Evolutionary conservation across 1,140 invertebrate species (phyloP).

Genomic region (Hormaphis cornu): DNA sequence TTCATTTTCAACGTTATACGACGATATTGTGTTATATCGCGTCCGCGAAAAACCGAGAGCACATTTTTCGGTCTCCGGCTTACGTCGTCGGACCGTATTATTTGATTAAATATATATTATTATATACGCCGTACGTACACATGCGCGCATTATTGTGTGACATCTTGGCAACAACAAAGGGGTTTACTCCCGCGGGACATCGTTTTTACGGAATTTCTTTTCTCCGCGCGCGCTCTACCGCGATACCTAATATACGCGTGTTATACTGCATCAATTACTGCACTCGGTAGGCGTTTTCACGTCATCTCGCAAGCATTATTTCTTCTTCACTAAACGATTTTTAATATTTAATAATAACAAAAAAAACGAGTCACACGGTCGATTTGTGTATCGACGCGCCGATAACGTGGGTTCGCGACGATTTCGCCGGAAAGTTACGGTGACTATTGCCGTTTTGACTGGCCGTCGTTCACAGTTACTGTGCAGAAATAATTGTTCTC

Average conservation of each 20-base stretch:
- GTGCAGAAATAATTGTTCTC: no score
- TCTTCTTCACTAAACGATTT: no score
- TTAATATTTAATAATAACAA: no score
- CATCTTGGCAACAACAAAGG: constrained; percentile 29
- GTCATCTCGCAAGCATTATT: neutral
- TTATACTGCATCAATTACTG: neutral
- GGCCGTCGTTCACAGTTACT: no score
- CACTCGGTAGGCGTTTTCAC: neutral
- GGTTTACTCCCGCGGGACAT: constrained; percentile 15
- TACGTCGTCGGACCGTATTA: constrained; percentile 17
- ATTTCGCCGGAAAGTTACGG: no score
- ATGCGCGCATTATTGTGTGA: neutral
- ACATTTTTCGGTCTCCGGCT: neutral
- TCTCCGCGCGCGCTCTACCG: neutral
- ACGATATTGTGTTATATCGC: no score
- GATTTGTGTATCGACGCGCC: no score
- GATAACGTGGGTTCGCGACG: no score
- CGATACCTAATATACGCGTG: neutral
- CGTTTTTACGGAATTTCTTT: neutral
- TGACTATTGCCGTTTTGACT: no score
- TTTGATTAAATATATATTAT: constrained; percentile 31
- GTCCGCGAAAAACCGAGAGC: neutral
- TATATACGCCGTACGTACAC: no score
- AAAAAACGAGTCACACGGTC: no score
- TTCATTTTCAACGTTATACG: no score